These are phyloP conservation scores for Schizotus pectinicornis DNA, from an alignment of 2,888 invertebrate genomes.

Conservation along the genomic window DNA sequence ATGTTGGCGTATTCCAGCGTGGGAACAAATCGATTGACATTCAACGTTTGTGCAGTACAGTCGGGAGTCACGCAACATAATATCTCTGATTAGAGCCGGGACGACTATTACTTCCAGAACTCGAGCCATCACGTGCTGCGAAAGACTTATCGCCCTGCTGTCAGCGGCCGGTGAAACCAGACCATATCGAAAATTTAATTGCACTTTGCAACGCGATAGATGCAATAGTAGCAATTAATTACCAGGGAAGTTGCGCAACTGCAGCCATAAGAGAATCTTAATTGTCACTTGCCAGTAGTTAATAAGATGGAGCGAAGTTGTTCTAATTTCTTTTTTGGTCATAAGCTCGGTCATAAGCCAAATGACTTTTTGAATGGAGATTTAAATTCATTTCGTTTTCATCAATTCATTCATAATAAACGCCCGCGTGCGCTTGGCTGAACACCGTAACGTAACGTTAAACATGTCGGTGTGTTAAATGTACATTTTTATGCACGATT, in stretches of 20 bases:
- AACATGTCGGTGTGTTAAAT: no score
- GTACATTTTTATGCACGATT: no score
- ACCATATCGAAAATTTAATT: slow-evolving; percentile 28
- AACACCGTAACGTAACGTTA: no score
- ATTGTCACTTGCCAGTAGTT: no score
- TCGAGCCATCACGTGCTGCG: slow-evolving; percentile 34
- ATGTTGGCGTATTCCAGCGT: slow-evolving; percentile 41
- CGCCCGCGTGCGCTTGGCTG: no score
- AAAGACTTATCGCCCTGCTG: slow-evolving; percentile 22
- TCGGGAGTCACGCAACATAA: slow-evolving; percentile 36
- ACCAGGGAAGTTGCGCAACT: slow-evolving; percentile 14
- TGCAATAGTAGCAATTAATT: slow-evolving; percentile 22
- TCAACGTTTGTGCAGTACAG: slow-evolving; percentile 29
- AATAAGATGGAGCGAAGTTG: no score
- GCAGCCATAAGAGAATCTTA: no score
- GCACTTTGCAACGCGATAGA: slow-evolving; percentile 24
- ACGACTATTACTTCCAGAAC: slow-evolving; percentile 4
- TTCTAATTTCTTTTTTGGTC: no score
- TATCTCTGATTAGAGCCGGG: slow-evolving; percentile 32
- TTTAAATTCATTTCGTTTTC: no score
- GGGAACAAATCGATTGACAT: slow-evolving; percentile 46
- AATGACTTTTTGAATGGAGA: no score
- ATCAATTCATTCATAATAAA: no score
- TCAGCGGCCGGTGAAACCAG: slow-evolving; percentile 10
- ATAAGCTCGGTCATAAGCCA: no score